Evolutionary conservation across 2,113 vertebrate species (phyloP).

Genomic region (Calyptommatus sinebrachiatus): DNA sequence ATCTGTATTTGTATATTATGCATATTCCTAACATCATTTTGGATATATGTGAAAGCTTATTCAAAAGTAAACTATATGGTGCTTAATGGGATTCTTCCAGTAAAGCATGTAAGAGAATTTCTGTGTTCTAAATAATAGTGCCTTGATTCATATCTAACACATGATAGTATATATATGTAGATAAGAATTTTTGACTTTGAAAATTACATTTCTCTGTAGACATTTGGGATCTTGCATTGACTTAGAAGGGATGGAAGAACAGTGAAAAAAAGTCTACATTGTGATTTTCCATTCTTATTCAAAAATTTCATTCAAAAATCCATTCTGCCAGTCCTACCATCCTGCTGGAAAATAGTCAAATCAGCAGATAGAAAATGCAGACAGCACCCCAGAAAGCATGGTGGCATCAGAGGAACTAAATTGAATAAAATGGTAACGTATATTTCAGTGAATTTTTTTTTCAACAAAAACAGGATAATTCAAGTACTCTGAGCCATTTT

Average conservation of each 20-base stretch:
- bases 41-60: background rate
- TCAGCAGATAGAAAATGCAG: background rate
- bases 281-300: background rate
- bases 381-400: background rate
- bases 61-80: background rate
- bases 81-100: background rate
- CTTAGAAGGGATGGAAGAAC: background rate
- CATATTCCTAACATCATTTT: background rate
- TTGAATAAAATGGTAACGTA: too few species aligned
- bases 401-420: background rate
- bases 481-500: background rate
- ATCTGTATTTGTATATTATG: background rate
- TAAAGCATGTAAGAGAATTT: background rate
- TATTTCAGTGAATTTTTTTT: background rate
- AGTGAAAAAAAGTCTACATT: background rate
- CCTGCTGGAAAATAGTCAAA: background rate
- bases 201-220: background rate
- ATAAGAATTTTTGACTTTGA: background rate
- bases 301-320: background rate
- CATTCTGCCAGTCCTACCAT: background rate
- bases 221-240: background rate
- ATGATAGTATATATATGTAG: background rate
- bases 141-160: slow-evolving; percentile 23
- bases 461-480: background rate
- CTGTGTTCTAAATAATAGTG: background rate